Conservation (phyloP, 2,113 vertebrate genomes). For the Aramus guarauna region DNA sequence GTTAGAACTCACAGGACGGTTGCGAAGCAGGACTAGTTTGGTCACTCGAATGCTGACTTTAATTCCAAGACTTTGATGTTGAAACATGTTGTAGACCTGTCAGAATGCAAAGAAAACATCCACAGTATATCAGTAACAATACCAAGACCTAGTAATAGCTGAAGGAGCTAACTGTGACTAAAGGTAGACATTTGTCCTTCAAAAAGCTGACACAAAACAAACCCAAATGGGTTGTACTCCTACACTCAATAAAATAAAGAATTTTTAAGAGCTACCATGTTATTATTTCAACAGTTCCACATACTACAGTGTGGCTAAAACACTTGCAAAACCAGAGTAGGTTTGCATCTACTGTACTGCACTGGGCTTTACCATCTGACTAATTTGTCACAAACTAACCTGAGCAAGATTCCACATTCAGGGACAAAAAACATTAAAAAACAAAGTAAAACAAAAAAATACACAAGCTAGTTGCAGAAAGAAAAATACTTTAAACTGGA, state of each 20-base stretch:
- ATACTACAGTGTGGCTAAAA: not conserved
- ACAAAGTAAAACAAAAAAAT: not conserved
- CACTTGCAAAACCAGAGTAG: not conserved
- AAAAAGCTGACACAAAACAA: not conserved
- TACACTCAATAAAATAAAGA: not conserved
- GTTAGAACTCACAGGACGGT: conserved; percentile 84
- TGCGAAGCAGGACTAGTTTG: conserved; percentile 90
- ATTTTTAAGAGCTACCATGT: not conserved
- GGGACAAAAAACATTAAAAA: not conserved
- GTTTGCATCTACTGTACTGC: not conserved
- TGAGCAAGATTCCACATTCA: not conserved
- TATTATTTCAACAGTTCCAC: not conserved
- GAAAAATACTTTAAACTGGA: not conserved
- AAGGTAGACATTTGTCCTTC: not conserved
- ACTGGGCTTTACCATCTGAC: not conserved
- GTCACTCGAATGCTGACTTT: conserved; percentile 90
- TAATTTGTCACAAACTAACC: not conserved
- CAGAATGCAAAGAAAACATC: not conserved
- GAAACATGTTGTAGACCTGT: conserved; percentile 98
- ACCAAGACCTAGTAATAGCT: not conserved
- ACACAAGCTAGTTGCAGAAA: not conserved
- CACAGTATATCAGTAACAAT: not conserved
- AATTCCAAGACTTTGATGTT: conserved; percentile 89
- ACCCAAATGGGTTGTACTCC: not conserved
- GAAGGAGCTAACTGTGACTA: not conserved